phyloP scores from a whole-genome alignment of 2,797 vertebrate genomes.

The Nyctalus aviator region DNA sequence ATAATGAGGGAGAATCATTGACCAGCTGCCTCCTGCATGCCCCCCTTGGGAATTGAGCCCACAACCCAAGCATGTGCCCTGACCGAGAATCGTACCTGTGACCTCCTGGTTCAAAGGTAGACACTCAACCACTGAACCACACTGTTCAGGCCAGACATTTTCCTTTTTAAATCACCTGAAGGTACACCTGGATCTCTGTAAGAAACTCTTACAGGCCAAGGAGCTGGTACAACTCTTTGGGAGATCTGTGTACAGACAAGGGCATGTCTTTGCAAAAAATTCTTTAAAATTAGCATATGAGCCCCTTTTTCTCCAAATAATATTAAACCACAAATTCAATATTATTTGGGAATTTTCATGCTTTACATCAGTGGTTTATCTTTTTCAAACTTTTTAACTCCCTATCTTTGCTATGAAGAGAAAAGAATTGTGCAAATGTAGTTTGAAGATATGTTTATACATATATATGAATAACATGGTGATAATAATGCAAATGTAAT shows the following conservation, averaged over 20 bases:
- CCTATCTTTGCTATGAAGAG: conserved; percentile 13
- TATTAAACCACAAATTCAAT: background rate
- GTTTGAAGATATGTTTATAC: background rate
- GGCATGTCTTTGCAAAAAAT: conserved; percentile 53
- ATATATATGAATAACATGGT: background rate
- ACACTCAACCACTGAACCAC: too few species aligned
- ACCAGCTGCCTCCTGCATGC: too few species aligned
- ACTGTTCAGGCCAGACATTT: conserved; percentile 87
- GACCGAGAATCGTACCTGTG: too few species aligned
- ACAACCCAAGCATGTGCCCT: too few species aligned
- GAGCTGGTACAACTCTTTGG: conserved; percentile 89
- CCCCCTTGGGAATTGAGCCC: too few species aligned
- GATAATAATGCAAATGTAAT: background rate
- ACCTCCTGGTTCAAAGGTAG: too few species aligned
- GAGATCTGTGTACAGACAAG: conserved; percentile 92
- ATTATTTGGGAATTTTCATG: background rate
- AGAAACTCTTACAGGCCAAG: conserved; percentile 66
- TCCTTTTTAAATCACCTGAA: conserved; percentile 91
- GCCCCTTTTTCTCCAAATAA: background rate
- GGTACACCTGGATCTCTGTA: conserved; percentile 86
- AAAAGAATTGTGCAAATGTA: background rate
- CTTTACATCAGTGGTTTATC: background rate
- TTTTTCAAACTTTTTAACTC: background rate
- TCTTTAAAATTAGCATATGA: background rate
- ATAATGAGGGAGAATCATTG: too few species aligned